Base-by-base conservation (phyloP, 1,140 invertebrate genomes). In the Micrasema longulum region DNA sequence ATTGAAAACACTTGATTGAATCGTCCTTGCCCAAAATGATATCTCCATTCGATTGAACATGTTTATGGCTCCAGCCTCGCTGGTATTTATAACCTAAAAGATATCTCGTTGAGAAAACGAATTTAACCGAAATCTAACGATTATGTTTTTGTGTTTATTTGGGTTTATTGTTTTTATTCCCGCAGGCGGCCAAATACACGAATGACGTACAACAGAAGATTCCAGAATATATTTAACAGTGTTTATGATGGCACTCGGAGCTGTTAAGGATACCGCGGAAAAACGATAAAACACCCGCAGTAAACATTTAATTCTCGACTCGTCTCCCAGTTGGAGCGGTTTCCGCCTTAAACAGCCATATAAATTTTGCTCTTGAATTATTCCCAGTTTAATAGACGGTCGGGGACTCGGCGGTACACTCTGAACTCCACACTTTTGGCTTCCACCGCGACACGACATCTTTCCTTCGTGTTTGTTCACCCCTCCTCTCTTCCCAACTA, bases 301-400 rank as follows among this genome's bases (percentile, higher is more conserved):
- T 64, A 64, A 64, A 64, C 60, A 64, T 64, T 64, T 64, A 48
- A 64, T 48, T 64, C 43, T 47, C 43, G 22, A 23, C 41, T 60
- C 55, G 43, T 23, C 11, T n/a, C 5, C 26, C 14, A 26, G 43
- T 63, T 14, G 60, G n/a, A 35, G 41, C 14, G 60, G 60, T n/a
- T 11, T 45, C 11, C 26, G 18, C 43, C 41, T 45, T 38, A 38
- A 66, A 38, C 64, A 52, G 48, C 48, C 26, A 66, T 38, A 63
- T 63, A 63, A 50, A 52, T 38, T 66, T 52, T 22, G 35, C 47
- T 43, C 45, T n/a, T 66, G 64, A 66, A 66, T 66, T 52, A 66
- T 66, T 66, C 64, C 47, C 45, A 52, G 22, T 66, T 52, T 66
- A 66, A 66, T 66, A 50, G 64, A 50, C 45, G 64, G 11, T 47